Evolutionary conservation across 2,797 vertebrate genomes (phyloP), one percentile per base, ranked within the genome.

Genomic region (Malacoraja senta): DNA sequence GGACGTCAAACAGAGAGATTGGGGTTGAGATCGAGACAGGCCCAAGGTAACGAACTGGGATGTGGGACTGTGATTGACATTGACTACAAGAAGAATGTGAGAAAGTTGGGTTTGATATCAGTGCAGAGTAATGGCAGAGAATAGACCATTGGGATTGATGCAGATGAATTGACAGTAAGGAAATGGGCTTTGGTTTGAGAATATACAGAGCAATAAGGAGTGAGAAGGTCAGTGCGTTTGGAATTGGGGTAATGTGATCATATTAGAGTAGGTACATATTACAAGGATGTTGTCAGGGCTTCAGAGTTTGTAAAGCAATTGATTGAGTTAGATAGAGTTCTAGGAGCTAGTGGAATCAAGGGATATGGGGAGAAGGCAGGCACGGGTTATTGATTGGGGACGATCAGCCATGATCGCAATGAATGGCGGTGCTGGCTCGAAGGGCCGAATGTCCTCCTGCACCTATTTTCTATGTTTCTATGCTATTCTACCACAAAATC

Each of bases 41-140:
- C 8, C 8, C 26, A 15, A 9, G 53, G 44, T 3, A 58, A 26
- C 53, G 79, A 92, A 93, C 13, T 0, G 7, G 3, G 12, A 71
- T 8, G 53, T 35, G 4, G 78, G 0, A 0, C 0, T 0, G 72
- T 13, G 68, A 71, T 71, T 71, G 68, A 71, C 2, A 13, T 21
- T 7, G 68, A 21, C 12, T 71, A 71, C 21, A 21, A 9, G 76
- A n/a, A 15, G 12, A 32, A 53, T 44, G 15, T 0, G 4, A 0
- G 61, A 86, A 21, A 72, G 17, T 12, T 44, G 12, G 2, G 77
- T 0, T 0, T 0, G 0, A 38, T 19, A 15, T 26, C 8, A 38
- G 32, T 10, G 7, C 81, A 86, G 35, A 29, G n/a, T 26, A 15
- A 12, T 93, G 13, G 35, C 15, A 15, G 26, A 53, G 17, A 58